phyloP scores from a whole-genome alignment of 2,888 invertebrate genomes.

The Pristionchus maxplancki region DNA sequence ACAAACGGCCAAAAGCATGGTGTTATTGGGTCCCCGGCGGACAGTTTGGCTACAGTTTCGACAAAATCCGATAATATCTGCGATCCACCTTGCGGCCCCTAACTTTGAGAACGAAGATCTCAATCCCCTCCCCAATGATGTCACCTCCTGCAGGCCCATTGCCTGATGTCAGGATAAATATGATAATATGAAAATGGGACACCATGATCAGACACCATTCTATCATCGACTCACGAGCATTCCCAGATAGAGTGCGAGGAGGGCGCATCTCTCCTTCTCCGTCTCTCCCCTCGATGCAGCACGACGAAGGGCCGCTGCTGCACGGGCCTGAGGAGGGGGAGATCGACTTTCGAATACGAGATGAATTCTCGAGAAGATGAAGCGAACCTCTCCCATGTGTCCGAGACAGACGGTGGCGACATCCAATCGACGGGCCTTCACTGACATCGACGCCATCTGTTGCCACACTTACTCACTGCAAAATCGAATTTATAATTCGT shows the following conservation, averaged over 20 bases:
- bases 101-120: too few species aligned
- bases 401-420: conserved; percentile 95
- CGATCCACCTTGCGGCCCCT: too few species aligned
- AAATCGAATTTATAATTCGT: neutral
- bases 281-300: conserved; percentile 83
- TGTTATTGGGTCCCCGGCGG: too few species aligned
- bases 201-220: too few species aligned
- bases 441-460: conserved; percentile 96
- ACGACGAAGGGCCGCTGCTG: conserved; percentile 41
- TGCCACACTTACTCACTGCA: conserved; percentile 89
- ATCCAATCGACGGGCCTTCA: conserved; percentile 91
- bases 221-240: conserved; percentile 84
- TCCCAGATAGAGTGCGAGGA: conserved; percentile 91
- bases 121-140: too few species aligned
- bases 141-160: too few species aligned
- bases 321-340: conserved; percentile 30
- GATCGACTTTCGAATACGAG: neutral
- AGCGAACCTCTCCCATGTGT: conserved; percentile 84
- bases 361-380: too few species aligned
- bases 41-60: too few species aligned
- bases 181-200: too few species aligned
- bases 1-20: too few species aligned
- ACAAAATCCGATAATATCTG: too few species aligned
- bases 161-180: too few species aligned
- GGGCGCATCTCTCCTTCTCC: conserved; percentile 85